Conservation (phyloP, 2,113 vertebrate species). For the Poeciliopsis retropinna region DNA sequence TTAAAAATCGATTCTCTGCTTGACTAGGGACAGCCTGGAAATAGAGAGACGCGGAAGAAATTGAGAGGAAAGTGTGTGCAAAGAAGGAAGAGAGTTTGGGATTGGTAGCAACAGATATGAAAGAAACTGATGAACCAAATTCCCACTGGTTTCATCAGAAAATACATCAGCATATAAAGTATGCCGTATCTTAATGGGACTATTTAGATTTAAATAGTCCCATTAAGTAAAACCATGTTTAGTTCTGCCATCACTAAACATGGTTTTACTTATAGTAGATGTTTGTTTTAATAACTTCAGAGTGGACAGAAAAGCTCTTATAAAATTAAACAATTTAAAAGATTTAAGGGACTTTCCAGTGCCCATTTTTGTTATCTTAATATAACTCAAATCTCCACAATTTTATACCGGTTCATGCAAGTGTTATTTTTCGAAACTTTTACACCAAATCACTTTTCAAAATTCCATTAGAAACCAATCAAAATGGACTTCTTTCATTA, state of each 20-base stretch:
- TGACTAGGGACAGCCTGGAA: conserved; percentile 68
- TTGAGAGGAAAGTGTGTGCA: conserved; percentile 41
- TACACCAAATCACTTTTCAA: neutral
- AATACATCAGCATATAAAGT: neutral
- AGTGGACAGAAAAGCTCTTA: no score
- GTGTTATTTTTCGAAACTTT: neutral
- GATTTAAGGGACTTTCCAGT: no score
- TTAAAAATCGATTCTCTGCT: conserved; percentile 78
- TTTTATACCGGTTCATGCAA: neutral
- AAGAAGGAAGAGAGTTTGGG: conserved; percentile 1
- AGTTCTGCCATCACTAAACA: neutral
- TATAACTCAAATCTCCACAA: neutral
- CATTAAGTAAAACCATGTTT: no score
- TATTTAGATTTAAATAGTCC: neutral
- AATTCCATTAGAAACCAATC: neutral
- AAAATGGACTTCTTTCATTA: neutral
- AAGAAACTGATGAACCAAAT: conserved; percentile 6
- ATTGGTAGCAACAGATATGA: conserved; percentile 42
- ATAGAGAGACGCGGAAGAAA: conserved; percentile 52
- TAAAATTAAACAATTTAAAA: no score
- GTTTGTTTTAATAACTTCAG: neutral
- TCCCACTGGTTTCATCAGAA: conserved; percentile 10
- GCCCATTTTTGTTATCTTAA: neutral
- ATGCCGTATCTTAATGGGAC: neutral
- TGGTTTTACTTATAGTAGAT: neutral